These are phyloP conservation scores for Psittacara wagleri DNA, from an alignment of 2,113 vertebrate genomes.

Conservation along the genomic window DNA sequence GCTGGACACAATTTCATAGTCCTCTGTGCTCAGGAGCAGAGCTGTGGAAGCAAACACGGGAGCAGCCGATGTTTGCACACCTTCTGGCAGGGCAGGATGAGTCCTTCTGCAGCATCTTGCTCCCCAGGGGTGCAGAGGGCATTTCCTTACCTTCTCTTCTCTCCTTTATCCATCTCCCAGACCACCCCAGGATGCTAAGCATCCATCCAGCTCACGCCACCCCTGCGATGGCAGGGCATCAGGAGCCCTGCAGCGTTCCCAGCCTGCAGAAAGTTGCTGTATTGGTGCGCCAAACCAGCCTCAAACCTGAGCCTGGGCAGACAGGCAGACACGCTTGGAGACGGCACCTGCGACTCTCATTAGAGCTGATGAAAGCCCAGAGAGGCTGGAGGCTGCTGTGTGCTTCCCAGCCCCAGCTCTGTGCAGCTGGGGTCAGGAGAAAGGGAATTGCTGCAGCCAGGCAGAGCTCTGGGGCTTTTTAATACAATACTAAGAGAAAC, in stretches of 20 bases:
- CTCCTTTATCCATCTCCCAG: not conserved
- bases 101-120: not conserved
- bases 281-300: not conserved
- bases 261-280: not conserved
- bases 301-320: not conserved
- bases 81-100: not conserved
- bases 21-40: not conserved
- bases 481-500: not conserved
- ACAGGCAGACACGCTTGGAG: accelerated
- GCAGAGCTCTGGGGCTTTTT: not conserved
- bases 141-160: not conserved
- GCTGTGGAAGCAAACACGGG: not conserved
- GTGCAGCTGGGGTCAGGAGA: accelerated
- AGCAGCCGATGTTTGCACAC: not conserved
- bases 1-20: not conserved
- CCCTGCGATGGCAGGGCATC: not conserved
- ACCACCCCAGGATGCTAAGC: not conserved
- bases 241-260: not conserved
- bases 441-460: not conserved
- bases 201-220: not conserved
- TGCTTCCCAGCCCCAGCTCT: not conserved
- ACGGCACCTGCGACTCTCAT: not conserved
- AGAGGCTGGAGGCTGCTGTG: not conserved
- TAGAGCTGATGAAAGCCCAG: not conserved
- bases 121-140: not conserved